A percentile compares a stretch with the other conserved stretches of the same genome.
These are phyloP conservation scores for Sipha maydis DNA, from an alignment of 2,888 invertebrate species.

Conservation along the genomic window DNA sequence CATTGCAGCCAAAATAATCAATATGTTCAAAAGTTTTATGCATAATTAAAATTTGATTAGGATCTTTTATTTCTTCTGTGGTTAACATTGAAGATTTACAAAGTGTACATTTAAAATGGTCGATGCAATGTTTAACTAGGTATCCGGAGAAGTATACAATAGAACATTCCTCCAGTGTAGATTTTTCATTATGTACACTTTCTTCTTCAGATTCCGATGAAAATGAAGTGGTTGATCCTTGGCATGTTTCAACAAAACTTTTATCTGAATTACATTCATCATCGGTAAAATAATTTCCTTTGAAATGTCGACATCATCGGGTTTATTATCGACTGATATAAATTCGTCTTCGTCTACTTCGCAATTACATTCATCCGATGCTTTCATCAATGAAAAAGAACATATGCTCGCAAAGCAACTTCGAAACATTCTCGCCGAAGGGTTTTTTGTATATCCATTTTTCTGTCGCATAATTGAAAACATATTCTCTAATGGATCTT, in stretches of 20 bases:
- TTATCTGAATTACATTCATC: background rate
- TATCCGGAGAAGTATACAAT: background rate
- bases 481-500: constrained; percentile 65
- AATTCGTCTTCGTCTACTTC: constrained; percentile 7
- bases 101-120: background rate
- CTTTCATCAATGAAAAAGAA: constrained; percentile 24
- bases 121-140: background rate
- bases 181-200: constrained; percentile 63
- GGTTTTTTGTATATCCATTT: too few relatives aligned
- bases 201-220: constrained; percentile 31
- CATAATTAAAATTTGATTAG: background rate
- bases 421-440: constrained; percentile 63
- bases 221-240: constrained; percentile 42
- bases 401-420: constrained; percentile 36
- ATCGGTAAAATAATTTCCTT: background rate
- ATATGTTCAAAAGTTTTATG: background rate
- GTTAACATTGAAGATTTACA: background rate
- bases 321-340: too few relatives aligned
- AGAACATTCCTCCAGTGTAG: background rate
- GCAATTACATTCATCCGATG: constrained; percentile 3
- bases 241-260: background rate
- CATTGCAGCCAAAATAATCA: background rate
- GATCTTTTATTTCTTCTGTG: background rate
- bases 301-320: background rate
- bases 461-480: constrained; percentile 64